Evolutionary conservation across 2,888 invertebrate genomes (phyloP).

Genomic region (Ichneumoninae sp.): DNA sequence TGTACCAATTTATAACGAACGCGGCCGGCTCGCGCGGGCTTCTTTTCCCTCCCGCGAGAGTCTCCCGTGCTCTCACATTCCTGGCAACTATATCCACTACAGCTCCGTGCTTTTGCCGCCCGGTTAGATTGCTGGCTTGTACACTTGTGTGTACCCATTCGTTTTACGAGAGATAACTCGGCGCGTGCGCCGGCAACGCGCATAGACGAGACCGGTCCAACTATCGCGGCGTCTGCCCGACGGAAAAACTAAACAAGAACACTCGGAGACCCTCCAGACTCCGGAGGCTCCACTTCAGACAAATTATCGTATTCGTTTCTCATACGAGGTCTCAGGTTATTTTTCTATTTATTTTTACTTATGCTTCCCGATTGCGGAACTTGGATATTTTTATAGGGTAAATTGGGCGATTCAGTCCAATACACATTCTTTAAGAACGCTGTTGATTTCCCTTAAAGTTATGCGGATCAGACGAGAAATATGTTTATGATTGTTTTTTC

Average conservation of each 20-base stretch:
- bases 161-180: conserved; percentile 40
- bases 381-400: too few species aligned
- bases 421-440: too few species aligned
- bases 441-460: too few species aligned
- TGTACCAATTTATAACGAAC: conserved; percentile 47
- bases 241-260: conserved; percentile 20
- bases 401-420: too few species aligned
- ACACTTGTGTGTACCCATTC: conserved; percentile 43
- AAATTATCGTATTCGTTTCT: background rate
- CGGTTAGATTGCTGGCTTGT: conserved; percentile 21
- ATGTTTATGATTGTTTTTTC: too few species aligned
- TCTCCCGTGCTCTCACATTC: conserved; percentile 2
- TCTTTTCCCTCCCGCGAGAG: conserved; percentile 2
- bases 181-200: conserved; percentile 20
- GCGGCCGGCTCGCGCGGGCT: conserved; percentile 8
- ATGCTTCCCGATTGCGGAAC: too few species aligned
- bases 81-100: conserved; percentile 10
- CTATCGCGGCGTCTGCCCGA: background rate
- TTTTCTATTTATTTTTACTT: too few species aligned
- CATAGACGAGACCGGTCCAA: background rate
- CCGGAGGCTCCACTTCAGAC: background rate
- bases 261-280: background rate
- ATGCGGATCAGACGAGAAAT: too few species aligned
- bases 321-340: background rate
- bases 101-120: background rate